Evolutionary conservation across 2,888 invertebrate species (phyloP).

Genomic region (Plagodis dolabraria): DNA sequence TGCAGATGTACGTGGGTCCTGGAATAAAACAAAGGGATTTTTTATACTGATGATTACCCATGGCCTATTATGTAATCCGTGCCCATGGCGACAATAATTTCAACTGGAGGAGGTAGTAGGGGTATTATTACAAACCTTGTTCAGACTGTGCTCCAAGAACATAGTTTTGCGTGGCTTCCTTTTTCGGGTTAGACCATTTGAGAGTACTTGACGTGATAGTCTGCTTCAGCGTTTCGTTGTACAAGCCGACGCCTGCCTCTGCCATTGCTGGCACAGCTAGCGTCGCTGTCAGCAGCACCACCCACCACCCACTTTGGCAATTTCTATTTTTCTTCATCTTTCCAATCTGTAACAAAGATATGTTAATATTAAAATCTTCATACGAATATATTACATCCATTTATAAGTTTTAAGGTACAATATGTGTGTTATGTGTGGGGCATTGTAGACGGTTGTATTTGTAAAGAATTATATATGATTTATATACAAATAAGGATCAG

Average conservation of each 20-base stretch:
- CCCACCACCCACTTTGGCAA: conserved; percentile 71
- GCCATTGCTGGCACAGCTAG: conserved; percentile 60
- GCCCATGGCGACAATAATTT: no score
- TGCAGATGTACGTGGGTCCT: conserved; percentile 89
- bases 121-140: conserved; percentile 52
- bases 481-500: no score
- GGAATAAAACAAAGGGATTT: conserved; percentile 27
- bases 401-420: no score
- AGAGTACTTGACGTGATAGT: conserved; percentile 92
- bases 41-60: no score
- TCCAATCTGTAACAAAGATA: conserved; percentile 46
- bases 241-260: conserved; percentile 70
- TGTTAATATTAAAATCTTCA: not conserved
- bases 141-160: conserved; percentile 86
- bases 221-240: conserved; percentile 84
- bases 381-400: no score
- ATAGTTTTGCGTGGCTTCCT: conserved; percentile 80
- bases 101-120: no score
- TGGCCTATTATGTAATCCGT: no score
- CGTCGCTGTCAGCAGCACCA: conserved; percentile 66
- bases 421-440: no score
- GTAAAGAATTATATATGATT: no score
- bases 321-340: conserved; percentile 73
- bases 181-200: conserved; percentile 87
- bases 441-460: no score